These are phyloP conservation scores for Chrysocyon brachyurus DNA, from an alignment of 2,797 vertebrate species.

Conservation along the genomic window DNA sequence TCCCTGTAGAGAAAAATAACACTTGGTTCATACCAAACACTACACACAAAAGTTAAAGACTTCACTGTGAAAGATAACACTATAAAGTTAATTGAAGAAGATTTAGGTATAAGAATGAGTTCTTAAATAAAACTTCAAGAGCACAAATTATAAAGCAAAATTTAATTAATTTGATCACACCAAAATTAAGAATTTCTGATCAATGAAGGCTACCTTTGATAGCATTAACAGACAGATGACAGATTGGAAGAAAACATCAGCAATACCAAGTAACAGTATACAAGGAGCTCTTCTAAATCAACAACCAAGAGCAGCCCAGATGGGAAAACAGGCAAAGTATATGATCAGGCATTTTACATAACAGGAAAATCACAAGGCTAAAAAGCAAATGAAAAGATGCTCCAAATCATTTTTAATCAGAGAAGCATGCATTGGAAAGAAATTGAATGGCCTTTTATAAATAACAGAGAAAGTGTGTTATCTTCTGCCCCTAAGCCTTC, in stretches of 20 bases:
- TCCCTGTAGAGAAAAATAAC: conserved; percentile 2
- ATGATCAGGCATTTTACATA: background rate
- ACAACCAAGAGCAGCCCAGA: background rate
- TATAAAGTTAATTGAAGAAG: background rate
- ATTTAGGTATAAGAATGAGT: background rate
- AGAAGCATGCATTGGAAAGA: background rate
- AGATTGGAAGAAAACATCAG: background rate
- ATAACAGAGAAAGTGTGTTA: background rate
- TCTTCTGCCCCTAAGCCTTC: background rate
- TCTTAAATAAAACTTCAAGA: background rate
- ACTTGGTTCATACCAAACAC: background rate
- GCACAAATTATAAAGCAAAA: background rate
- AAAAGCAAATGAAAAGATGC: background rate
- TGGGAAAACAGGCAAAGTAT: background rate
- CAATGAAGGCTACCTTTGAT: background rate
- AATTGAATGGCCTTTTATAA: background rate
- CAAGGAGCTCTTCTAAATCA: background rate
- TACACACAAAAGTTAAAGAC: background rate
- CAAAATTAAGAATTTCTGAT: conserved; percentile 8
- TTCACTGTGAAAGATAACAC: background rate
- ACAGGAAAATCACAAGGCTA: background rate
- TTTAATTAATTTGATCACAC: background rate
- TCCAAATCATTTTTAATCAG: background rate
- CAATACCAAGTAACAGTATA: background rate
- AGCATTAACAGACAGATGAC: background rate